Percentiles rank a stretch among this genome's conserved stretches.
Evolutionary conservation across 2,113 vertebrate genomes (phyloP).

Genomic region (Ceuthmochares aereus): DNA sequence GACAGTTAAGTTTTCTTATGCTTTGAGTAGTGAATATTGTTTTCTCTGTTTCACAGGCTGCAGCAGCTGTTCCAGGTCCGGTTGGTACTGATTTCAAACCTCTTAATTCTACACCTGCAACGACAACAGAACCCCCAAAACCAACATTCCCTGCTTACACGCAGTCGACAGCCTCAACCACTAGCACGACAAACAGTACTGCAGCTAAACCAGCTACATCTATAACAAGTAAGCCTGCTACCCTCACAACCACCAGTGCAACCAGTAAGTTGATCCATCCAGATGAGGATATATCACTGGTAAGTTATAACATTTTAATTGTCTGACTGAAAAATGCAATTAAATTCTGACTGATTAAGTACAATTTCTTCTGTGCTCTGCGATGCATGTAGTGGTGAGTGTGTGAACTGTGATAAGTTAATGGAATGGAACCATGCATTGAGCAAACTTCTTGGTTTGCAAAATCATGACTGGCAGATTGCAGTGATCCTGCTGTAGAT

Average conservation of each 20-base stretch:
- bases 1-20: neutral
- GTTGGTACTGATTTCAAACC: constrained; percentile 91
- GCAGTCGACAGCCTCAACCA: constrained; percentile 90
- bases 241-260: constrained; percentile 97
- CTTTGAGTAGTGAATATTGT: constrained; percentile 33
- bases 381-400: fast-evolving
- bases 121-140: constrained; percentile 92
- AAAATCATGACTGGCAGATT: neutral
- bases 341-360: neutral
- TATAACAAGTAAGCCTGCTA: constrained; percentile 97
- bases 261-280: constrained; percentile 99
- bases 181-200: constrained; percentile 94
- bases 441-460: neutral
- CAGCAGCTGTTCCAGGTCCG: constrained; percentile 87
- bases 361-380: neutral
- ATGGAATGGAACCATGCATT: neutral
- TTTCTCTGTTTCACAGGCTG: constrained; percentile 82
- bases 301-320: constrained; percentile 82
- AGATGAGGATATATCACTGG: constrained; percentile 99
- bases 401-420: neutral
- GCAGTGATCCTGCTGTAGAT: neutral
- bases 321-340: neutral
- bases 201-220: constrained; percentile 93
- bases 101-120: constrained; percentile 83
- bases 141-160: constrained; percentile 98